Percentiles rank a stretch among this genome's conserved stretches.
Conservation (phyloP, 2,797 vertebrate genomes). For the Schizopygopsis pylzovi region DNA sequence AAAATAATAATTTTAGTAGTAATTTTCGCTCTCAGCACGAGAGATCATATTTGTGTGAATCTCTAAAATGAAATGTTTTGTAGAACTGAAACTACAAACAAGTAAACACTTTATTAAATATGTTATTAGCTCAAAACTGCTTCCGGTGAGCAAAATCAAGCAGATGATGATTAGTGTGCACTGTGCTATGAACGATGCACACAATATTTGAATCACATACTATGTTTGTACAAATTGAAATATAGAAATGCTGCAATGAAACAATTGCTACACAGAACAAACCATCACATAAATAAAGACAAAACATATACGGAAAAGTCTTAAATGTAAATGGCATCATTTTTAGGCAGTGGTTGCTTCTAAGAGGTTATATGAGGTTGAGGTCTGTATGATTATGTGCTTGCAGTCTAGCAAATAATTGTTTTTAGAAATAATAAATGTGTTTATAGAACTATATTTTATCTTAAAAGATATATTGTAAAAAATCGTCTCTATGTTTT, state of each 20-base stretch:
- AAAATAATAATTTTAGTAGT: too few species aligned
- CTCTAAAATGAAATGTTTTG: background rate
- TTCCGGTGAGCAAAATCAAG: background rate
- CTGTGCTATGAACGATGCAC: background rate
- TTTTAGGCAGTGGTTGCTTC: background rate
- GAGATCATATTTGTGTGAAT: background rate
- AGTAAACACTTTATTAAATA: background rate
- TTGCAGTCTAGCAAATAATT: background rate
- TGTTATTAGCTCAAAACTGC: background rate
- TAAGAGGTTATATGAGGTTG: background rate
- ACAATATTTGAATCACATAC: background rate
- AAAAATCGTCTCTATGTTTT: background rate
- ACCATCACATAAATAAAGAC: background rate
- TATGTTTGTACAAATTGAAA: background rate
- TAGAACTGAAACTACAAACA: background rate
- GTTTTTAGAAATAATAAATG: background rate
- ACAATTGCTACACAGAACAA: background rate
- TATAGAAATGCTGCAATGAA: background rate
- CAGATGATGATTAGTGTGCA: background rate
- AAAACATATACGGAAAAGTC: background rate
- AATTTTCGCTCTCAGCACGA: background rate
- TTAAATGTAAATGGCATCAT: background rate
- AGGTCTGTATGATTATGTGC: background rate
- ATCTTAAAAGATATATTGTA: background rate
- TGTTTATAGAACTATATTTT: background rate